Conservation (phyloP, 2,113 vertebrate genomes). For the Sakesphorus luctuosus region DNA sequence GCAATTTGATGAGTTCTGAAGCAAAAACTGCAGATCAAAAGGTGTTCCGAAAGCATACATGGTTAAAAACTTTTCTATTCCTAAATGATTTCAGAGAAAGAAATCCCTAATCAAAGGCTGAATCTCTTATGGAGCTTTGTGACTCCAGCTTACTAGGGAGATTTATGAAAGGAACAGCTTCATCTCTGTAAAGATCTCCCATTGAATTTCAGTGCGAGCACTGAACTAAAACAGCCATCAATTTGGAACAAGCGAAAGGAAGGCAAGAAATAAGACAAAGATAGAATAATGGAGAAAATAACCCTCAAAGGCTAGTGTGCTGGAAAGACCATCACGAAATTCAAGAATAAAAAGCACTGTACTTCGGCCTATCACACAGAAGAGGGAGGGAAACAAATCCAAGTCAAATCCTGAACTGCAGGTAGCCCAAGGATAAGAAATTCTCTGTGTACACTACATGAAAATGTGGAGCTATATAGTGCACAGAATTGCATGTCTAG, state of each 20-base stretch:
- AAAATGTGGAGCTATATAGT: background rate
- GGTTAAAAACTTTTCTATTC: background rate
- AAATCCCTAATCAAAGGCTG: background rate
- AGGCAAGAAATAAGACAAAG: constrained; percentile 33
- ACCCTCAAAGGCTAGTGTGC: background rate
- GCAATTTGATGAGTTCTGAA: background rate
- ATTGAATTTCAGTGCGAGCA: background rate
- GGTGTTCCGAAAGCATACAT: background rate
- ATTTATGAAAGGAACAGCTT: background rate
- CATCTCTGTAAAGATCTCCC: background rate
- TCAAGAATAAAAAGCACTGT: background rate
- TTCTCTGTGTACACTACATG: background rate
- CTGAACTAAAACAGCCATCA: constrained; percentile 12
- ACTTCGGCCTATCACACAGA: background rate
- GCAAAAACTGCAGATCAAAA: background rate
- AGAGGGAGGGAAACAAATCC: background rate
- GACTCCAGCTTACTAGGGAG: background rate
- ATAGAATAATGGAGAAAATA: constrained; percentile 18
- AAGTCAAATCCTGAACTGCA: background rate
- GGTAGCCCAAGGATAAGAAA: background rate
- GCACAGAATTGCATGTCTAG: background rate
- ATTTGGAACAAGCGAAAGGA: background rate
- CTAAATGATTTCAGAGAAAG: background rate
- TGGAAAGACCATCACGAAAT: background rate
- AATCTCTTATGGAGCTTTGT: background rate